These are phyloP conservation scores for Nymphalis polychloros DNA, from an alignment of 2,888 invertebrate genomes.

Conservation along the genomic window DNA sequence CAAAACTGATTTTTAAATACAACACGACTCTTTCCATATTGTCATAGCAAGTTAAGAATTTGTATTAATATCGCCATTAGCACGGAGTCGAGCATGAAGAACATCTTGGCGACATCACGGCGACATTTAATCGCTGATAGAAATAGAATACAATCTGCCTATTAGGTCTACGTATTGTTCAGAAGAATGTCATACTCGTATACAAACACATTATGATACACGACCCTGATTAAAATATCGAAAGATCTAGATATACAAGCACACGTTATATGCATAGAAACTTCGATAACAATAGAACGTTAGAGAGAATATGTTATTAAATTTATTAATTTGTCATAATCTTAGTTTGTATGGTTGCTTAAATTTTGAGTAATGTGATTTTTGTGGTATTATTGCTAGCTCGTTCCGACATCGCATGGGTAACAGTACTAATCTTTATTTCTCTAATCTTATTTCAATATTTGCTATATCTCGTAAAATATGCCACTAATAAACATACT, in stretches of 20 bases:
- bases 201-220: constrained; percentile 20
- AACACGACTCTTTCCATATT: background rate
- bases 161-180: constrained; percentile 26
- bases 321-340: too few species aligned
- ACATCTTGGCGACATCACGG: constrained; percentile 15
- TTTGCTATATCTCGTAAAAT: too few species aligned
- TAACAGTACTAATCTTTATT: too few species aligned
- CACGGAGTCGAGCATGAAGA: constrained; percentile 11
- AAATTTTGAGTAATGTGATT: too few species aligned
- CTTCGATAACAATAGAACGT: background rate
- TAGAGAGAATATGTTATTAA: too few species aligned
- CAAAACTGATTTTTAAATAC: too few species aligned
- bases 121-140: constrained; percentile 41
- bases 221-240: constrained; percentile 16
- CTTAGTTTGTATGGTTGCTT: too few species aligned
- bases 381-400: too few species aligned
- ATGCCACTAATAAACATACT: too few species aligned
- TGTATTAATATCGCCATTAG: constrained; percentile 11
- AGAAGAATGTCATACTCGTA: constrained; percentile 21
- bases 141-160: constrained; percentile 36
- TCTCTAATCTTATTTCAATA: too few species aligned
- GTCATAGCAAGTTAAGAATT: constrained; percentile 1
- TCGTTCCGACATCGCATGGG: too few species aligned
- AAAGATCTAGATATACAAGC: background rate
- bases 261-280: background rate